These are phyloP conservation scores for Pristis pectinata DNA, from an alignment of 2,797 vertebrate species.

Conservation along the genomic window DNA sequence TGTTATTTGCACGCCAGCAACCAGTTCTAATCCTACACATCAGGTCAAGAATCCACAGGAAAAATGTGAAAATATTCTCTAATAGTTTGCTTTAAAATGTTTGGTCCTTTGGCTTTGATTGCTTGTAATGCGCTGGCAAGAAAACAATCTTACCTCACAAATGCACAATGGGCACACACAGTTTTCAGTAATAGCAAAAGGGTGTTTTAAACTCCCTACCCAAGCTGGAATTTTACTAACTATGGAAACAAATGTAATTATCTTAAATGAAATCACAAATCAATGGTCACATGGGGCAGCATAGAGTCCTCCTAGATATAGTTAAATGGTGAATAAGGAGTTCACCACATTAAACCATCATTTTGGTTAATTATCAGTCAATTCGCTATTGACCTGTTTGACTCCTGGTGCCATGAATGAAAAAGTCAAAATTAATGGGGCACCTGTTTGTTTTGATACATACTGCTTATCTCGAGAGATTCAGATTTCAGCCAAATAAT, in stretches of 20 bases:
- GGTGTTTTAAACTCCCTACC: too few species aligned
- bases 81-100: constrained; percentile 1
- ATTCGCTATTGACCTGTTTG: not conserved
- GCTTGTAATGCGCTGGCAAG: not conserved
- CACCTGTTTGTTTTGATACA: not conserved
- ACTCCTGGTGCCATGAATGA: constrained; percentile 4
- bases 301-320: not conserved
- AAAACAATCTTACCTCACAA: not conserved
- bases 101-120: not conserved
- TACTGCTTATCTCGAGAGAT: not conserved
- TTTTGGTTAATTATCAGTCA: not conserved
- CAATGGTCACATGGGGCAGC: not conserved
- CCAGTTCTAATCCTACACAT: not conserved
- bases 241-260: not conserved
- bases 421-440: not conserved
- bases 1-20: not conserved
- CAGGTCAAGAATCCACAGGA: not conserved
- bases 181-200: not conserved
- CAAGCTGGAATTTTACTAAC: not conserved
- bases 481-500: constrained; percentile 9
- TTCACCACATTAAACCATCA: not conserved
- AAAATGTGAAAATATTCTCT: not conserved
- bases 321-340: not conserved
- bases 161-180: not conserved
- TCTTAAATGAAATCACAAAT: not conserved